A percentile compares a stretch with the other conserved stretches of the same genome.
Conservation (phyloP, 2,797 vertebrate genomes). For the Rhabdomys pumilio region DNA sequence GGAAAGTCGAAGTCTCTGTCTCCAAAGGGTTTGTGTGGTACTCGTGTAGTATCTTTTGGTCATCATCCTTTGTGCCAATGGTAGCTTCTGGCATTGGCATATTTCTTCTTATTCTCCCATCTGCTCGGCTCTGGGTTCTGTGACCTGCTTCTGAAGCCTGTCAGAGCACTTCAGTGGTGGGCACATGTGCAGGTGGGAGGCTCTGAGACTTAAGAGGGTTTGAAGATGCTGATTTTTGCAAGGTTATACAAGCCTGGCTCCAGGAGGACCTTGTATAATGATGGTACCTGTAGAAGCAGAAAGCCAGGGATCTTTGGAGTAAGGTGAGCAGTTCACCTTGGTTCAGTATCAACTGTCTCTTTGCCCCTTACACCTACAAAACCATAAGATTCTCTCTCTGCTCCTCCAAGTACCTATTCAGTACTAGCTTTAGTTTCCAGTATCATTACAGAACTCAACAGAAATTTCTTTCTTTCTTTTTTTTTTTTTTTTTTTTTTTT, state of each 20-base stretch:
- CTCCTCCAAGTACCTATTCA: background rate
- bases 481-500: too few relatives aligned
- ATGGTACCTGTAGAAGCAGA: background rate
- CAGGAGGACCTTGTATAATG: background rate
- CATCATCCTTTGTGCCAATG: background rate
- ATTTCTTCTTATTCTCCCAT: background rate
- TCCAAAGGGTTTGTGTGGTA: background rate
- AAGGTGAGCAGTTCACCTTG: background rate
- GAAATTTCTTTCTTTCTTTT: too few relatives aligned
- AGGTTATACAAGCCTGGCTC: background rate
- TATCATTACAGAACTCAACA: background rate
- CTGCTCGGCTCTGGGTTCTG: background rate
- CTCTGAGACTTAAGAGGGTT: background rate
- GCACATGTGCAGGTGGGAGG: fast-evolving
- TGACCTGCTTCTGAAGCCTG: background rate
- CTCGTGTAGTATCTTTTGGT: background rate
- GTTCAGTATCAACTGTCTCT: background rate
- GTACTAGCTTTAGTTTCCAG: background rate
- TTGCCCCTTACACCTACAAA: background rate
- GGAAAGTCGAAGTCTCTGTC: background rate
- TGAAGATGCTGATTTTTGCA: background rate
- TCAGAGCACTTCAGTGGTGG: background rate
- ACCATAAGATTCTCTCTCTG: background rate
- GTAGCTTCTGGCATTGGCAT: background rate
- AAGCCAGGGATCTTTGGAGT: background rate